Conservation (phyloP, 2,888 invertebrate genomes). For the Drosophila fulvimacula region DNA sequence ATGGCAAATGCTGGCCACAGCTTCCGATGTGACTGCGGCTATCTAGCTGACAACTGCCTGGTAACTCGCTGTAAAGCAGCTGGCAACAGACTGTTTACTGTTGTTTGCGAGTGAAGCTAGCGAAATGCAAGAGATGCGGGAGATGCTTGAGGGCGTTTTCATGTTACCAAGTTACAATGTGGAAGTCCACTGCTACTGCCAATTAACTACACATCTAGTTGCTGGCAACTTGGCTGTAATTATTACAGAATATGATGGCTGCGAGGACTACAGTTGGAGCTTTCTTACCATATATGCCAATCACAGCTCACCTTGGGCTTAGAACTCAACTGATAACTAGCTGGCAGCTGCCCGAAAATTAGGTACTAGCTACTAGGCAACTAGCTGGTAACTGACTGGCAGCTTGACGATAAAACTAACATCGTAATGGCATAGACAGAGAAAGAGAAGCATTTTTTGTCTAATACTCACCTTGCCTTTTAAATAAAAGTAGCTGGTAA, state of each 20-base stretch:
- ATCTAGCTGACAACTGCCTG: constrained; percentile 23
- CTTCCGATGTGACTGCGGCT: constrained; percentile 30
- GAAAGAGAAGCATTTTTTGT: background rate
- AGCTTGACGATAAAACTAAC: background rate
- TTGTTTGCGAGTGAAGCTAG: background rate
- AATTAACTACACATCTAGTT: background rate
- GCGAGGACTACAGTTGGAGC: background rate
- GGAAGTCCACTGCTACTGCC: background rate
- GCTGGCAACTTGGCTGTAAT: constrained; percentile 45
- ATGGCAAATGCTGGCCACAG: background rate
- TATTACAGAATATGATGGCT: constrained; percentile 38
- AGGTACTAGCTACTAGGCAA: background rate
- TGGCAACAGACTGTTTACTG: constrained; percentile 1
- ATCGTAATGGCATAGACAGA: background rate
- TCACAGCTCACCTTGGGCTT: background rate
- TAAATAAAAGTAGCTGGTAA: background rate
- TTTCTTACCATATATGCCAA: background rate
- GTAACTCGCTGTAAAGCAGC: constrained; percentile 1
- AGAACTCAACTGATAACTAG: background rate
- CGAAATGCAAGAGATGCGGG: background rate
- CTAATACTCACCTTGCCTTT: no score
- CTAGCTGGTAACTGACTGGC: background rate
- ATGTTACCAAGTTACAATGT: no score
- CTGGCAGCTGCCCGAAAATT: background rate
- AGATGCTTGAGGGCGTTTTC: background rate